Conservation (phyloP, 1,140 invertebrate genomes). For the Drosophila ananassae region DNA sequence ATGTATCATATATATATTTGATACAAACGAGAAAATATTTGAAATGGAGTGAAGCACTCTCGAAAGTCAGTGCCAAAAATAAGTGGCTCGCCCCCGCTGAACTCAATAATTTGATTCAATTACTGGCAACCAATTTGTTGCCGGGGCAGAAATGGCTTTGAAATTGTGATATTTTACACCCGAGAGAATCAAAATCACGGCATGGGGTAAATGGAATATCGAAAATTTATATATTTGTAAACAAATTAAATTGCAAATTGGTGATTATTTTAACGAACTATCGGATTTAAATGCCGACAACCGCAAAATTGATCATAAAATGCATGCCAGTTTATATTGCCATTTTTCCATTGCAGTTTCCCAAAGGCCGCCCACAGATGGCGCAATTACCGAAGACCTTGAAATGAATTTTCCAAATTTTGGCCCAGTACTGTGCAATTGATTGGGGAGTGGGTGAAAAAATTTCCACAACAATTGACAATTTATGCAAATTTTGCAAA, state of each 20-base stretch:
- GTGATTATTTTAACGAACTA: conserved; percentile 37
- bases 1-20: neutral
- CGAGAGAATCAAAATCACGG: neutral
- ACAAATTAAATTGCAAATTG: conserved; percentile 41
- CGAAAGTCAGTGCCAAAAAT: conserved; percentile 1
- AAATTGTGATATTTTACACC: conserved; percentile 19
- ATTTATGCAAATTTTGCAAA: conserved; percentile 31
- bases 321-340: neutral
- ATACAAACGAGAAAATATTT: neutral
- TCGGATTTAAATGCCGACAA: conserved; percentile 13
- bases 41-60: neutral
- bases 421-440: neutral
- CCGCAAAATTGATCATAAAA: conserved; percentile 10
- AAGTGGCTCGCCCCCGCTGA: conserved; percentile 11
- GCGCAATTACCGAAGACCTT: neutral
- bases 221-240: conserved; percentile 13
- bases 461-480: conserved; percentile 33
- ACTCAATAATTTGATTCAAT: conserved; percentile 29
- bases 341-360: conserved; percentile 2
- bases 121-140: conserved; percentile 20
- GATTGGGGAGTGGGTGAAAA: neutral
- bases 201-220: neutral
- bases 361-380: no score
- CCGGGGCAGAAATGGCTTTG: conserved; percentile 9
- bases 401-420: conserved; percentile 22